phyloP scores from a whole-genome alignment of 2,888 invertebrate genomes.

The Trissolcus brochymenae region DNA sequence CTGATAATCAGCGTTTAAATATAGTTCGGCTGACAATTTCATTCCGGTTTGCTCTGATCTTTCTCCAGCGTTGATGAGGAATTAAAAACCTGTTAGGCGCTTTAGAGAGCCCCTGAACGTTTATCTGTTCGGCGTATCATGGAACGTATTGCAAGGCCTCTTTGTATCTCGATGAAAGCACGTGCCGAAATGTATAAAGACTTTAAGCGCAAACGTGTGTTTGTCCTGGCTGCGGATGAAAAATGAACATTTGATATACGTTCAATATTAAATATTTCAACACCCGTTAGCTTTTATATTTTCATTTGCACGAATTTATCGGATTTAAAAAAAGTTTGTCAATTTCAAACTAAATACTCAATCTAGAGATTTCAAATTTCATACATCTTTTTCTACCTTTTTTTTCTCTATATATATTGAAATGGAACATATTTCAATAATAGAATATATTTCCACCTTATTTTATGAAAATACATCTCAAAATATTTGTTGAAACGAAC shows the following conservation, averaged over 20 bases:
- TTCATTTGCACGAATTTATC: not conserved
- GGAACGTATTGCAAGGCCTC: conserved; percentile 3
- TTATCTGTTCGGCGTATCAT: conserved; percentile 19
- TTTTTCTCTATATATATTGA: too few species aligned
- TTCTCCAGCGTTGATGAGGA: too few species aligned
- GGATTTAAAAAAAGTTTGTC: not conserved
- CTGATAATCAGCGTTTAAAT: conserved; percentile 1
- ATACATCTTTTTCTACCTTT: too few species aligned
- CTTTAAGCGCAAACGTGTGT: conserved; percentile 8
- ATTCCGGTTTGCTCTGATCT: too few species aligned
- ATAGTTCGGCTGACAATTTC: not conserved
- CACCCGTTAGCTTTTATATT: not conserved
- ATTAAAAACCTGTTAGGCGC: too few species aligned
- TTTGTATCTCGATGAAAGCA: conserved; percentile 5
- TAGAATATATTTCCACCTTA: too few species aligned
- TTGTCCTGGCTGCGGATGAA: too few species aligned
- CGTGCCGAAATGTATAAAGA: conserved; percentile 1
- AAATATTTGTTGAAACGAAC: too few species aligned
- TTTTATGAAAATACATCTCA: too few species aligned
- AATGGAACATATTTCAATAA: too few species aligned
- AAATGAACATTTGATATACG: not conserved
- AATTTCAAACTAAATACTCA: not conserved
- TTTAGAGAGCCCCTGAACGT: not conserved
- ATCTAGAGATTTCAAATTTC: too few species aligned
- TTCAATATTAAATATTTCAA: not conserved